These are phyloP conservation scores for Drosophila biarmipes DNA, from an alignment of 1,140 invertebrate species.

Conservation along the genomic window DNA sequence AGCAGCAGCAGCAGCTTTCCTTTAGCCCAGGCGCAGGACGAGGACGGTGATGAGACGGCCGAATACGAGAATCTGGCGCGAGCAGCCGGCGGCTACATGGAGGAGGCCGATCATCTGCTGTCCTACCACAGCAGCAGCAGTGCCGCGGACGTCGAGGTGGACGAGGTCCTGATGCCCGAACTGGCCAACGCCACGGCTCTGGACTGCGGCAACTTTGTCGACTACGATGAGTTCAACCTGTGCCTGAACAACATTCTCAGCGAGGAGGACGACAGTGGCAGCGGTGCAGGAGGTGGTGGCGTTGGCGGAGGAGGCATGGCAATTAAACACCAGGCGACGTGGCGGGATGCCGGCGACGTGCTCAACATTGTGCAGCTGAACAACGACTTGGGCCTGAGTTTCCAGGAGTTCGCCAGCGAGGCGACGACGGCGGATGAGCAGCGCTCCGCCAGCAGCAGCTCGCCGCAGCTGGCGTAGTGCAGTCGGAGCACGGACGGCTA, in stretches of 20 bases:
- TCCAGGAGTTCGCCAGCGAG: slow-evolving; percentile 62
- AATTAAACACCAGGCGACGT: slow-evolving; percentile 37
- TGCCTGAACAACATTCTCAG: slow-evolving; percentile 78
- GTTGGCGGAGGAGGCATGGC: slow-evolving; percentile 10
- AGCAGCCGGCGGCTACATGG: slow-evolving; percentile 45
- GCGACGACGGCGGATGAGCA: slow-evolving; percentile 59
- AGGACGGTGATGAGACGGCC: slow-evolving; percentile 48
- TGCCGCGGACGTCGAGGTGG: slow-evolving; percentile 43
- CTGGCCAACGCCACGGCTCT: slow-evolving; percentile 52
- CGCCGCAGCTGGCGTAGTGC: slow-evolving; percentile 63
- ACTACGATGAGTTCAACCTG: slow-evolving; percentile 81
- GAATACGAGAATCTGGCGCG: slow-evolving; percentile 31
- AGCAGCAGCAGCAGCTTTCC: slow-evolving; percentile 61
- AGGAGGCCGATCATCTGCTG: slow-evolving; percentile 46
- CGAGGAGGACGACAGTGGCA: slow-evolving; percentile 62
- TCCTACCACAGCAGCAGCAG: slow-evolving; percentile 59
- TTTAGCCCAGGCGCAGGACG: slow-evolving; percentile 79
- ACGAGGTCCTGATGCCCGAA: slow-evolving; percentile 65
- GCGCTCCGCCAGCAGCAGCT: slow-evolving; percentile 63
- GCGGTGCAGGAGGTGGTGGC: slow-evolving; percentile 4
- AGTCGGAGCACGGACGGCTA: slow-evolving; percentile 8
- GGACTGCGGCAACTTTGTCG: slow-evolving; percentile 77
- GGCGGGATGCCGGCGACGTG: slow-evolving; percentile 59
- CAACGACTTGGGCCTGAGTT: slow-evolving; percentile 61
- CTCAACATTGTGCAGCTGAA: slow-evolving; percentile 68